Evolutionary conservation across 2,797 vertebrate genomes (phyloP).

Genomic region (Melanotaenia nigrans): DNA sequence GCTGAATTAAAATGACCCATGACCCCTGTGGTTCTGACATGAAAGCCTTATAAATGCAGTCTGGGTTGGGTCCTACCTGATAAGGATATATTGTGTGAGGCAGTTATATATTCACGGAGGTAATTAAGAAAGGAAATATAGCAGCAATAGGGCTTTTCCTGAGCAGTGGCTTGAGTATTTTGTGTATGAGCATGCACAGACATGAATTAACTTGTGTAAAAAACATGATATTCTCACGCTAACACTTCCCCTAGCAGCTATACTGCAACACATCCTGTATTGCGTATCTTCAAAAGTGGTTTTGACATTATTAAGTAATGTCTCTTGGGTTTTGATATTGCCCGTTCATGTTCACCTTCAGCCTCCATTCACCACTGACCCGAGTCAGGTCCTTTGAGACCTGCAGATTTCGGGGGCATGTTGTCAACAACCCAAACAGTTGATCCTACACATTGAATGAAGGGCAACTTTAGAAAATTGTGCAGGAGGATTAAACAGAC

Average conservation of each 20-base stretch:
- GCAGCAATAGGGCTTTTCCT: conserved; percentile 1
- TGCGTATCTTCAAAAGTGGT: conserved; percentile 46
- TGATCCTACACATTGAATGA: conserved; percentile 46
- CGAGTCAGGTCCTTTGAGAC: conserved; percentile 43
- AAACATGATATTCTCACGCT: conserved; percentile 1
- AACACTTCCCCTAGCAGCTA: conserved; percentile 18
- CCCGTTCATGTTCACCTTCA: conserved; percentile 59
- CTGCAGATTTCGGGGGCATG: conserved; percentile 38
- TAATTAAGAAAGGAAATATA: conserved; percentile 41
- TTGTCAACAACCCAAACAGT: conserved; percentile 52
- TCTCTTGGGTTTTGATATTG: conserved; percentile 52
- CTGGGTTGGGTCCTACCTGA: conserved; percentile 45
- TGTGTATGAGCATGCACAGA: background rate
- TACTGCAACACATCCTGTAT: conserved; percentile 31
- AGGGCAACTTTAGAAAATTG: conserved; percentile 18
- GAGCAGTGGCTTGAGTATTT: conserved; percentile 13
- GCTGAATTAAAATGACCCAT: conserved; percentile 49
- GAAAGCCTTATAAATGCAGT: conserved; percentile 34
- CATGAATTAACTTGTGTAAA: conserved; percentile 1
- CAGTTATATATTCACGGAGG: conserved; percentile 62
- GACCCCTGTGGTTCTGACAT: conserved; percentile 45
- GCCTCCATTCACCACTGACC: conserved; percentile 62
- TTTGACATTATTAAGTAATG: conserved; percentile 60
- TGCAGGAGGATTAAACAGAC: conserved; percentile 31
- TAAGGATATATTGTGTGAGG: conserved; percentile 49